Evolutionary conservation across 1,140 invertebrate genomes (phyloP), one percentile per base, ranked within the genome.

Genomic region (Penaeus indicus): DNA sequence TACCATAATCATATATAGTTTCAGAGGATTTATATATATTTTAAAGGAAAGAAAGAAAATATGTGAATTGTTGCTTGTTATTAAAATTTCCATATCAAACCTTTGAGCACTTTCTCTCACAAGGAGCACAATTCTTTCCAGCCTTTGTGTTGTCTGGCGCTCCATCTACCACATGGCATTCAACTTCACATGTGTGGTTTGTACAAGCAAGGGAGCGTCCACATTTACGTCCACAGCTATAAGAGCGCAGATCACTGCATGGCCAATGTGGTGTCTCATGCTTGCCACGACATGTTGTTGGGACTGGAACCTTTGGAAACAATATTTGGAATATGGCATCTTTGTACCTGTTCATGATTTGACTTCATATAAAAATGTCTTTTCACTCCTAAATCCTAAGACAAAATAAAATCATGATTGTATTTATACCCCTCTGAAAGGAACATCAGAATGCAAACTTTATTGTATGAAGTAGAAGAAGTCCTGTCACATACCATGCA

Each of bases 231-330:
- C 95, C 94, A 93, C 97, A 99, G 21, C 96, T 96, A 25, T 94
- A 94, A 0, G 96, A 94, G 82, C 93, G 94, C 1, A 97, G 95
- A 90, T 94, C 93, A 91, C 95, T 94, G 92, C 97, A 99, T 1
- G 96, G 95, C 93, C 95, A 95, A 22, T 94, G 92, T n/a, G 93
- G 93, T 10, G 94, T 95, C 93, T 98, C 97, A 92, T 98, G 97
- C 63, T 94, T 94, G 1, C 97, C 97, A 88, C 96, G 94, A 93
- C 97, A 98, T 5, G 95, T 94, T 0, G 97, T 94, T 78, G 94
- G 93, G 0, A 98, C 94, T 4, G 95, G 95, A 13, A 96, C 94
- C 91, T 92, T 60, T 21, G 25, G 22, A 72, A 19, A 90, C 21
- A 27, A 60, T 47, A 3, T 22, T 63, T n/a, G 11, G 83, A 19